phyloP scores from a whole-genome alignment of 2,113 vertebrate genomes.

The Malurus elegans region DNA sequence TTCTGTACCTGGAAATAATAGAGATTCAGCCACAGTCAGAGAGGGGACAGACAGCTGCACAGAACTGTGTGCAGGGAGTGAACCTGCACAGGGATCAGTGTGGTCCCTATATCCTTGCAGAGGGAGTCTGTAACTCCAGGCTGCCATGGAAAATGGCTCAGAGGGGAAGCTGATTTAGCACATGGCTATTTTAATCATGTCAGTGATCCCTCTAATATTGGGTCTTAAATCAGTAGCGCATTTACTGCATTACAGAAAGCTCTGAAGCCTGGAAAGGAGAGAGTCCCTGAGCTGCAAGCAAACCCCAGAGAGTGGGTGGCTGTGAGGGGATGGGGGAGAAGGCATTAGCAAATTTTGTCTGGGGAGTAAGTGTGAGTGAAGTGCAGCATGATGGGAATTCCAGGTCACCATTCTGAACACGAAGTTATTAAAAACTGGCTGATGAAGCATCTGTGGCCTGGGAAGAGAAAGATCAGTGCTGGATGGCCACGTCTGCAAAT shows the following conservation, averaged over 20 bases:
- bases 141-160: neutral
- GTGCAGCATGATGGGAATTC: neutral
- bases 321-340: neutral
- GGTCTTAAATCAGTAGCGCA: neutral
- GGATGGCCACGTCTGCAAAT: neutral
- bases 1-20: neutral
- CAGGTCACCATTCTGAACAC: neutral
- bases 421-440: neutral
- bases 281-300: neutral
- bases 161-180: neutral
- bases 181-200: neutral
- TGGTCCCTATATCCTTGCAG: neutral
- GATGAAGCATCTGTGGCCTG: neutral
- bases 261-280: neutral
- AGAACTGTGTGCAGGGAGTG: neutral
- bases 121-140: neutral
- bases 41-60: neutral
- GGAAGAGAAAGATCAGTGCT: neutral
- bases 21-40: neutral
- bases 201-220: neutral
- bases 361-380: neutral
- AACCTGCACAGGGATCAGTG: neutral
- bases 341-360: neutral
- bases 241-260: neutral
- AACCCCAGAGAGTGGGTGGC: accelerated